phyloP scores from a whole-genome alignment of 2,797 vertebrate species.

The Acrossocheilus fasciatus region DNA sequence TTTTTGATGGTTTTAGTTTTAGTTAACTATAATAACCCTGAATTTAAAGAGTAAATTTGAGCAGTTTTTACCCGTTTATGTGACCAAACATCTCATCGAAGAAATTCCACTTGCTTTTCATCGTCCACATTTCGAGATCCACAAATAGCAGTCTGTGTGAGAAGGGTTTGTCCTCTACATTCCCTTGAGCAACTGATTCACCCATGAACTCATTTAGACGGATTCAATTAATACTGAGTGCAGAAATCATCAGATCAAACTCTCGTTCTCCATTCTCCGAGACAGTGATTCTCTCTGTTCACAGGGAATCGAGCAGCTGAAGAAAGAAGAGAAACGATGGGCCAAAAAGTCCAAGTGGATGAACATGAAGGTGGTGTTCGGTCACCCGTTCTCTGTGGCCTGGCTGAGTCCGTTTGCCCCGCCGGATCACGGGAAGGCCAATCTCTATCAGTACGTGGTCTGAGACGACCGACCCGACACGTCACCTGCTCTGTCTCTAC shows the following conservation, averaged over 20 bases:
- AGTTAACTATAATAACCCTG: neutral
- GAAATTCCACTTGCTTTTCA: neutral
- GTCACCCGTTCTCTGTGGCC: slow-evolving; percentile 94
- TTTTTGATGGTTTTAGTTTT: neutral
- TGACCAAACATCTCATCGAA: neutral
- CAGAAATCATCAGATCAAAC: neutral
- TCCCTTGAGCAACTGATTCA: neutral
- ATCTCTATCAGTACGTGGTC: slow-evolving; percentile 96
- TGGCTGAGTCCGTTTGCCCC: slow-evolving; percentile 95
- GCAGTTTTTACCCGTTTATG: neutral
- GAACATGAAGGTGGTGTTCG: slow-evolving; percentile 99
- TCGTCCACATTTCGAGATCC: neutral
- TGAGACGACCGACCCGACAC: slow-evolving; percentile 70
- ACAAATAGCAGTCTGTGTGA: neutral
- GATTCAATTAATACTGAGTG: neutral
- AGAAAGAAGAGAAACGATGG: slow-evolving; percentile 99
- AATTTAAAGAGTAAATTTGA: neutral
- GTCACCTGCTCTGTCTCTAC: neutral
- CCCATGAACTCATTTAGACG: neutral
- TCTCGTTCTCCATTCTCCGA: neutral
- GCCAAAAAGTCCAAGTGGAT: slow-evolving; percentile 98
- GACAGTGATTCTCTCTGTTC: slow-evolving; percentile 6
- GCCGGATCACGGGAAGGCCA: slow-evolving; percentile 95
- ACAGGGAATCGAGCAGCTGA: slow-evolving; percentile 98
- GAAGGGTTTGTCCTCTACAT: neutral